Evolutionary conservation across 2,113 vertebrate species (phyloP).

Genomic region (Leiothrix lutea): DNA sequence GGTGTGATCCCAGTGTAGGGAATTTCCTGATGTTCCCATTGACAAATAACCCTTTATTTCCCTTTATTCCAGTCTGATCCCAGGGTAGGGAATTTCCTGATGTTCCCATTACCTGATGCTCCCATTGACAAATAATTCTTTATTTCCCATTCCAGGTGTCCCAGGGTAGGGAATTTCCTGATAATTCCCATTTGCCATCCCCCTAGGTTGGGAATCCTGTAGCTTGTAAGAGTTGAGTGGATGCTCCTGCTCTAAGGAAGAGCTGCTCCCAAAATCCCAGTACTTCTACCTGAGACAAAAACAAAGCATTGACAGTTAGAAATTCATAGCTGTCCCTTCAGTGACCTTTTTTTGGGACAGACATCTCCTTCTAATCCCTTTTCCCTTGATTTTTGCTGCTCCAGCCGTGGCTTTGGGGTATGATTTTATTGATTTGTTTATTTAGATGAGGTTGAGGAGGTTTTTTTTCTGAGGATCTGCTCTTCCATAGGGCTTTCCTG

Average conservation of each 20-base stretch:
- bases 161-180: not conserved
- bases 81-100: not conserved
- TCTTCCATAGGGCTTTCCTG: not conserved
- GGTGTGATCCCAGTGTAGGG: not conserved
- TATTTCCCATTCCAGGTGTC: not conserved
- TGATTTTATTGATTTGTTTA: not conserved
- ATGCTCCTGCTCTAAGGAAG: not conserved
- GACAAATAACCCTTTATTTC: not conserved
- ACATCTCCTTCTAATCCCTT: not conserved
- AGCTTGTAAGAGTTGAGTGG: not conserved
- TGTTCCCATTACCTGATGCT: not conserved
- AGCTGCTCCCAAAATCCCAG: not conserved
- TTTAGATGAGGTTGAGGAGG: fast-evolving
- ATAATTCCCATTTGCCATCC: not conserved
- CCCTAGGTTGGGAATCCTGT: not conserved
- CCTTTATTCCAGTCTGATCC: not conserved
- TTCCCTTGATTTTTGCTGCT: not conserved
- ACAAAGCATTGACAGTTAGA: not conserved
- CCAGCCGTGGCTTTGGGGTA: not conserved
- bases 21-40: not conserved
- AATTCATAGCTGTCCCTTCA: not conserved
- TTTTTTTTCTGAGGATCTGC: not conserved
- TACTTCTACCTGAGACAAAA: not conserved
- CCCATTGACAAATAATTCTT: not conserved
- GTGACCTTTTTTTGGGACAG: not conserved